Evolutionary conservation across 2,113 vertebrate genomes (phyloP), one percentile per base, ranked within the genome.

Genomic region (Leptocoma aspasia): DNA sequence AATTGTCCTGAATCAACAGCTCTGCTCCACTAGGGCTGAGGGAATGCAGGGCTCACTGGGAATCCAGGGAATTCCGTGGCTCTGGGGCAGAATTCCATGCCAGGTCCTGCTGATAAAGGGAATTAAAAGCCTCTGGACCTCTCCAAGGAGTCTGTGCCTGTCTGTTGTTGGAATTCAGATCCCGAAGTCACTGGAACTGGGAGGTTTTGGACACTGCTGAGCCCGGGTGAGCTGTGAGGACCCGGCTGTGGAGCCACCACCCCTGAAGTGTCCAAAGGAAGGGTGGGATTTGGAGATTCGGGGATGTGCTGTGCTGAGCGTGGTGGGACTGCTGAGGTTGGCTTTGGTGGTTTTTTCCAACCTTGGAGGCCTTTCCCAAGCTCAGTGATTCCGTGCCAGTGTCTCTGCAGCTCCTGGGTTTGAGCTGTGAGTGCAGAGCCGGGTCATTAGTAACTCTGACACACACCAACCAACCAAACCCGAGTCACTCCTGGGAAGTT

Each of bases 81-180:
- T 1, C 13, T 22, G 11, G 0, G 30, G 6, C 26, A 2, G 16
- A 24, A 45, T 42, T 77, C 59, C 39, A 0, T 9, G 39, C 21
- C 37, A 28, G 15, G 39, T 59, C 18, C 3, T 31, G 79, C 70
- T 69, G 44, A 3, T 35, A 37, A 44, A 39, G 73, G n/a, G 39
- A 68, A 35, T 19, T 7, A 1, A 76, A 66, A n/a, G 21, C 12
- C 44, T 59, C 70, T 33, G 60, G 39, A 63, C 20, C 37, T 33
- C 35, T 16, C 35, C 44, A 30, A 57, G 45, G 56, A 84, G 59
- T 33, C n/a, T 31, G 21, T 39, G 39, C 39, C n/a, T 64, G 24
- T 11, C 33, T 33, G 0, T 44, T 54, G 17, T 5, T 45, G 37
- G 56, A 30, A 28, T 39, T 7, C 30, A 42, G n/a, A n/a, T n/a